Percentiles rank a stretch among this genome's conserved stretches.
phyloP scores from a whole-genome alignment of 1,140 invertebrate species.

The Ganaspis sp. region DNA sequence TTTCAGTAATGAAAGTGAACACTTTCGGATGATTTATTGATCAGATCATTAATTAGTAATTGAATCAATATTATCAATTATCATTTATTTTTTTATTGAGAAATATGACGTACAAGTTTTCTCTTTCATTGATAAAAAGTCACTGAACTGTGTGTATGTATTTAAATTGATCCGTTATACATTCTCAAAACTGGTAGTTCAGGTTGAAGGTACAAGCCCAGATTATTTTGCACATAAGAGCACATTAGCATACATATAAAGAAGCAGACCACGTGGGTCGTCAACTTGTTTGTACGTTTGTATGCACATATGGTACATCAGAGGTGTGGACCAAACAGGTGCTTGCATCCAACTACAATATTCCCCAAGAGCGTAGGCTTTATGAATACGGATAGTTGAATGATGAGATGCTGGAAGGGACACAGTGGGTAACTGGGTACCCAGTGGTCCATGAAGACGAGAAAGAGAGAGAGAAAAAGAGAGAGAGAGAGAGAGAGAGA shows the following conservation, averaged over 20 bases:
- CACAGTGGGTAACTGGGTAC: conserved; percentile 19
- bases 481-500: conserved; percentile 37
- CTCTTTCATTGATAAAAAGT: conserved; percentile 19
- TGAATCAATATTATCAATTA: too few relatives aligned
- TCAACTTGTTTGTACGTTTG: background rate
- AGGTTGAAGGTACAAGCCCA: conserved; percentile 4
- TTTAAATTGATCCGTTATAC: conserved; percentile 8
- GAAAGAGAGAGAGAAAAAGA: conserved; percentile 34
- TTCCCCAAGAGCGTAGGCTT: conserved; percentile 10
- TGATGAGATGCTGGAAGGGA: conserved; percentile 2
- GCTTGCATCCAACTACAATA: conserved; percentile 11
- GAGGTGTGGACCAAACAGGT: conserved; percentile 13
- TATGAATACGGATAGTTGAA: background rate
- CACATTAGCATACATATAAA: conserved; percentile 21
- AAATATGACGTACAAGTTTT: background rate
- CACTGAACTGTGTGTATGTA: background rate
- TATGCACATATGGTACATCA: background rate
- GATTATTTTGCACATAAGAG: conserved; percentile 1
- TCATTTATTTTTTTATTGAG: too few relatives aligned
- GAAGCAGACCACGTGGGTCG: conserved; percentile 20
- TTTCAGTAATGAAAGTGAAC: too few relatives aligned
- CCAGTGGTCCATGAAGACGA: conserved; percentile 16
- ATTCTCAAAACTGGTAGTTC: conserved; percentile 11
- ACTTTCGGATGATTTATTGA: too few relatives aligned
- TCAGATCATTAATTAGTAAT: background rate